Base-by-base conservation (phyloP, 1,140 invertebrate species). In the Zaprionus kolodkinae region DNA sequence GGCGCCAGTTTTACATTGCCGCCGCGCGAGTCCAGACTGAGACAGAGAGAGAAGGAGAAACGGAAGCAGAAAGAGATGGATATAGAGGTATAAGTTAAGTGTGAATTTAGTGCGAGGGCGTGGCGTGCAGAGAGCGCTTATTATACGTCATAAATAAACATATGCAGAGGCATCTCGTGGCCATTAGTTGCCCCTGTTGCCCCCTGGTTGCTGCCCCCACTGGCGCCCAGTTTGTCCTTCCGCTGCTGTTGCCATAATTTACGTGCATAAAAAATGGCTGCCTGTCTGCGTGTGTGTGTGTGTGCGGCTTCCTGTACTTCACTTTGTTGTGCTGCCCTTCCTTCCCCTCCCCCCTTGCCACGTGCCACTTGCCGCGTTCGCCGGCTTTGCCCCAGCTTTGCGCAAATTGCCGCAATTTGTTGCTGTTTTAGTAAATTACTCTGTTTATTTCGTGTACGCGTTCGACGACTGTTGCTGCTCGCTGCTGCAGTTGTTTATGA, bases 1-100 rank as follows among this genome's bases (percentile, higher is more conserved):
- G 94, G 93, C 3, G 95, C 95, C 56, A 93, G 79, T 55, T 93
- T 92, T 27, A 96, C 93, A 68, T 95, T 94, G 10, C 95, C 94
- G 1, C 94, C 94, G 80, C 97, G 94, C 67, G 96, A 96, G 93
- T 97, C 96, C 91, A 97, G 94, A 90, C 97, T 97, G 63, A 15
- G 59, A 68, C 63, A 74, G 54, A 15, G 43, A 93, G 94, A 84
- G 33, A 40, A 5, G 68, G 38, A 43, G n/a, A 40, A 1, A 65
- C 15, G 33, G 17, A 30, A 21, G 21, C 0, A 36, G 52, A 10
- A 27, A 40, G 13, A 6, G 52, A 35, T 0, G 27, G 40, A 30
- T 35, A 76, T 77, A 35, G 2, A 38, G 40, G 27, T 35, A 76
- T 77, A 50, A 55, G 64, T 78, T 71, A 72, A 64, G 73, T 65